A percentile compares a stretch with the other conserved stretches of the same genome.
Conservation (phyloP, 2,113 vertebrate species). For the Apus apus region DNA sequence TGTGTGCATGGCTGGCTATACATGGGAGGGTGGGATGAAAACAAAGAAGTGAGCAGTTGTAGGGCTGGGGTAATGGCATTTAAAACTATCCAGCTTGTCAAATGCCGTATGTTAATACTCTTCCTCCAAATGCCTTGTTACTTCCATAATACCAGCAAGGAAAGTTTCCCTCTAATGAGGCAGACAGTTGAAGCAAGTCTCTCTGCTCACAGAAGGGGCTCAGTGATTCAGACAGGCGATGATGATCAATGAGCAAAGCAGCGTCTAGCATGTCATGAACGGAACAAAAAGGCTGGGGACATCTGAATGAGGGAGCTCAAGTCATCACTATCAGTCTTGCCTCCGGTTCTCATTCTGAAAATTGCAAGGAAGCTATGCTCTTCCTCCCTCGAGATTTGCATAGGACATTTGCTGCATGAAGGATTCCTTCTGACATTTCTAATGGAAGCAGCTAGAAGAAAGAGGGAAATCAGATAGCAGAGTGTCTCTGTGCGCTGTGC, state of each 20-base stretch:
- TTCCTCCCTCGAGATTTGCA: neutral
- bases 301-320: constrained; percentile 5
- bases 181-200: neutral
- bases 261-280: neutral
- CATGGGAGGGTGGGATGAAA: neutral
- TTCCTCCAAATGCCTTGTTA: neutral
- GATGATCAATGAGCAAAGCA: constrained; percentile 23
- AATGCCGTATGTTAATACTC: neutral
- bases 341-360: neutral
- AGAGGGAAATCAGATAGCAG: neutral
- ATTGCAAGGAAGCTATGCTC: neutral
- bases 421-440: constrained; percentile 43
- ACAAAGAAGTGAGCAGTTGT: accelerated
- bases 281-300: neutral
- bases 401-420: neutral
- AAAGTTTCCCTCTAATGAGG: neutral
- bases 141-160: neutral
- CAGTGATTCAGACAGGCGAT: neutral
- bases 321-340: neutral
- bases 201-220: neutral
- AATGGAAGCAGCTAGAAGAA: constrained; percentile 45
- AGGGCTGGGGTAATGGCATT: neutral
- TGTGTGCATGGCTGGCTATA: neutral
- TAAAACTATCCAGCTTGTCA: neutral
- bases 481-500: neutral